A percentile compares a stretch with the other conserved stretches of the same genome.
Conservation (phyloP, 2,113 vertebrate species). For the Passer montanus region DNA sequence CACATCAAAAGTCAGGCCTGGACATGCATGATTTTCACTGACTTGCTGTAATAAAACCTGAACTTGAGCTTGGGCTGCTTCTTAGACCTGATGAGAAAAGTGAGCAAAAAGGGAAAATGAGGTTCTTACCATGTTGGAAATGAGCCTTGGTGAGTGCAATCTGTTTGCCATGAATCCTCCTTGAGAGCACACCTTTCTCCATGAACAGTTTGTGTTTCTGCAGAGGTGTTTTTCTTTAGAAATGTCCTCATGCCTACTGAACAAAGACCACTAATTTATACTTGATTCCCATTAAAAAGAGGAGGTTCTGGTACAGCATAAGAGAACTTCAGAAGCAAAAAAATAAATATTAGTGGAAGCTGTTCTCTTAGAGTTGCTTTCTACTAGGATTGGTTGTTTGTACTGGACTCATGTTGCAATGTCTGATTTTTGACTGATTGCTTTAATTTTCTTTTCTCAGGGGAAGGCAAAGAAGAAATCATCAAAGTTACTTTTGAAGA, state of each 20-base stretch:
- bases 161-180: background rate
- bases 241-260: background rate
- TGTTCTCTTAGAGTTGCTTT: background rate
- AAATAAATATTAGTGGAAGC: background rate
- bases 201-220: background rate
- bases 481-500: constrained; percentile 91
- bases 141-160: background rate
- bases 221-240: background rate
- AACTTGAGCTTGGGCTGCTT: background rate
- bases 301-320: background rate
- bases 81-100: background rate
- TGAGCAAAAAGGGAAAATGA: background rate
- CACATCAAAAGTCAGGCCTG: background rate
- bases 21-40: background rate
- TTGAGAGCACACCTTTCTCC: background rate
- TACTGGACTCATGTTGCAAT: background rate
- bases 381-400: background rate
- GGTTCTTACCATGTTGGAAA: background rate
- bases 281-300: background rate
- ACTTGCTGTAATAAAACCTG: background rate
- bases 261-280: background rate
- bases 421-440: background rate
- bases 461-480: constrained; percentile 91
- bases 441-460: constrained; percentile 69
- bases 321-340: background rate